Conservation (phyloP, 1,140 invertebrate species). For the Riptortus pedestris region DNA sequence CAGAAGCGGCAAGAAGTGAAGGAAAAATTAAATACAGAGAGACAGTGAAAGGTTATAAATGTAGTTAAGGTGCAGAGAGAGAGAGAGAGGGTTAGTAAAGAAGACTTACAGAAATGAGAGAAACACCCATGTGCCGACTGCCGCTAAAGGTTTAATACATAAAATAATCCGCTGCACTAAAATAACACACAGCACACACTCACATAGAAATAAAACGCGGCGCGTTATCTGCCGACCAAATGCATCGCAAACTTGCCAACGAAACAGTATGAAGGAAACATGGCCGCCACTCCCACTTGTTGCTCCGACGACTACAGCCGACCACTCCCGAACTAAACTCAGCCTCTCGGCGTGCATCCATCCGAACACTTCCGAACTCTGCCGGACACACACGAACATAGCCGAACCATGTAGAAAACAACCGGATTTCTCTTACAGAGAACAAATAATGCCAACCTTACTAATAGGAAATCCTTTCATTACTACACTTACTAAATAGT, state of each 20-base stretch:
- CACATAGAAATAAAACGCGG: not conserved
- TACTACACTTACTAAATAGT: too few species aligned
- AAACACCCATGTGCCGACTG: slow-evolving; percentile 1
- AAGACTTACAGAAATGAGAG: slow-evolving; percentile 2
- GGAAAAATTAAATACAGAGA: not conserved
- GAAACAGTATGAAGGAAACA: slow-evolving; percentile 16
- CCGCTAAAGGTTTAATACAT: too few species aligned
- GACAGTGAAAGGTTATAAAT: not conserved
- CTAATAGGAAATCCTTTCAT: too few species aligned
- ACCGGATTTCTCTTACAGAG: too few species aligned
- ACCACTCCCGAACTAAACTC: not conserved
- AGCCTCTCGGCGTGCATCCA: not conserved
- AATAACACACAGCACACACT: slow-evolving; percentile 5
- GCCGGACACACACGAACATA: not conserved
- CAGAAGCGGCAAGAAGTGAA: not conserved
- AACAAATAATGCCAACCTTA: too few species aligned
- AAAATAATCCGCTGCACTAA: not conserved
- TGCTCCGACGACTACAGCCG: slow-evolving; percentile 24
- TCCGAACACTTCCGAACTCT: not conserved
- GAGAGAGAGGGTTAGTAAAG: slow-evolving; percentile 20
- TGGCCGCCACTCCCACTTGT: slow-evolving; percentile 32
- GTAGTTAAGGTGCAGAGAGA: not conserved
- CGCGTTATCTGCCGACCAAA: not conserved
- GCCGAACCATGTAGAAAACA: too few species aligned
- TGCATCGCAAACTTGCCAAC: not conserved